Base-by-base conservation (phyloP, 2,888 invertebrate species). In the Apamea sordens region DNA sequence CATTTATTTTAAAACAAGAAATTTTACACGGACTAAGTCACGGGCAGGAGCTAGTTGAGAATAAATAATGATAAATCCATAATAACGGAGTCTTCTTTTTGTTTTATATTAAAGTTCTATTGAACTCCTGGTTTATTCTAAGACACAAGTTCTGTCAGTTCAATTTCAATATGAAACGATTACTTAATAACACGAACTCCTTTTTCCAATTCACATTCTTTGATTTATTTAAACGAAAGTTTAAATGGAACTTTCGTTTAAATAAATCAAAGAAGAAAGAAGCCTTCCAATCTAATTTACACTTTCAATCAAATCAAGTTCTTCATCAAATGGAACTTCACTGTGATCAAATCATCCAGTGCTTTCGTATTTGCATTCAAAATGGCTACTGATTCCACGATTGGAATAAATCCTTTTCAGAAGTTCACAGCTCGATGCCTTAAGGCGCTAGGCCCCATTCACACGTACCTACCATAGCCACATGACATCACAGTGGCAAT, bases 281-380 rank as follows among this genome's bases (percentile, higher is more conserved):
- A 73, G 76, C n/a, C 64, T 56, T 67, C n/a, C 61, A 70, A 78
- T 68, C 70, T 69, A 69, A 73, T 76, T 75, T 61, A 76, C 53
- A 80, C 47, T 53, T 73, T 63, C 61, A 80, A 73, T 80, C 79
- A 73, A 83, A 65, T 72, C 68, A 76, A 79, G 47, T 41, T 71
- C 56, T 76, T 67, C 63, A n/a, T 77, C 68, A 70, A 79, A 75
- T 36, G 18, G 53, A 70, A 65, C 32, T 73, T 64, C 15, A 36
- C 18, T 82, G 70, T 68, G 64, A 73, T 71, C 65, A 47, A 84
- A 83, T 79, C 21, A 83, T 84, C 61, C 59, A n/a, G 61, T 36
- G 13, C 70, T 80, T 68, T 69, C 44, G 15, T 44, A 79, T 83
- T 80, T 76, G n/a, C 70, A 78, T 79, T 36, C 47, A 59, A 79